These are phyloP conservation scores for Myripristis murdjan DNA, from an alignment of 2,797 vertebrate species.

Conservation along the genomic window DNA sequence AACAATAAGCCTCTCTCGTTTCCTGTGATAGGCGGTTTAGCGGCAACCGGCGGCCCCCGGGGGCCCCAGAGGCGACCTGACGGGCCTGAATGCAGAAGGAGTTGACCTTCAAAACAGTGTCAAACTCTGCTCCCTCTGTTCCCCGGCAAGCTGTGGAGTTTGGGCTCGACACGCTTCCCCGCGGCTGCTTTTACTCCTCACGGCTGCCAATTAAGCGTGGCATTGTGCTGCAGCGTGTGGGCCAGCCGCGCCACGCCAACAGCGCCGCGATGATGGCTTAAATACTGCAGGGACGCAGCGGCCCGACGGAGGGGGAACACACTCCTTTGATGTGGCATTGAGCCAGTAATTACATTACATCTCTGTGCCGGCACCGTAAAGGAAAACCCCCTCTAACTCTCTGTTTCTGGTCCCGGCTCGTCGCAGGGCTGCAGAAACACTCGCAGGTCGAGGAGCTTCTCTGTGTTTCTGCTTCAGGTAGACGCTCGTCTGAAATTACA, in stretches of 20 bases:
- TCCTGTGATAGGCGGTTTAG: constrained; percentile 69
- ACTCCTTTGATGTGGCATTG: constrained; percentile 38
- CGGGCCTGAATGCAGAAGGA: constrained; percentile 61
- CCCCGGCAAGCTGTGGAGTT: constrained; percentile 38
- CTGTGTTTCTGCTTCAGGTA: no score
- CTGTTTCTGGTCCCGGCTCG: no score
- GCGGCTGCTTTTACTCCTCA: constrained; percentile 38
- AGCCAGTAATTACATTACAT: constrained; percentile 38
- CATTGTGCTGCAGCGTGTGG: constrained; percentile 6
- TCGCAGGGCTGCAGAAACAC: no score
- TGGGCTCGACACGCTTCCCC: constrained; percentile 26
- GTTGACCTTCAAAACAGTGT: constrained; percentile 75
- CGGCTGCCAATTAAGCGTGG: constrained; percentile 47
- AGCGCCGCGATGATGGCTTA: constrained; percentile 53
- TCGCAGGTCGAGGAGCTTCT: no score
- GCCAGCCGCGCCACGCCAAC: constrained; percentile 26
- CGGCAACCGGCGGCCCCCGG: constrained; percentile 28
- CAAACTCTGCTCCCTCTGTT: constrained; percentile 60
- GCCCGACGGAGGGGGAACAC: constrained; percentile 26
- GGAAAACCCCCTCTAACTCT: no score
- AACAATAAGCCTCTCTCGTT: constrained; percentile 67
- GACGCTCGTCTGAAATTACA: no score
- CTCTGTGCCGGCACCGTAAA: constrained; percentile 26
- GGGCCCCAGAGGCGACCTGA: constrained; percentile 23
- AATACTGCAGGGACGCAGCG: constrained; percentile 31